Percentiles rank a stretch among this genome's conserved stretches.
phyloP scores from a whole-genome alignment of 2,113 vertebrate species.

The Chrysemys picta region DNA sequence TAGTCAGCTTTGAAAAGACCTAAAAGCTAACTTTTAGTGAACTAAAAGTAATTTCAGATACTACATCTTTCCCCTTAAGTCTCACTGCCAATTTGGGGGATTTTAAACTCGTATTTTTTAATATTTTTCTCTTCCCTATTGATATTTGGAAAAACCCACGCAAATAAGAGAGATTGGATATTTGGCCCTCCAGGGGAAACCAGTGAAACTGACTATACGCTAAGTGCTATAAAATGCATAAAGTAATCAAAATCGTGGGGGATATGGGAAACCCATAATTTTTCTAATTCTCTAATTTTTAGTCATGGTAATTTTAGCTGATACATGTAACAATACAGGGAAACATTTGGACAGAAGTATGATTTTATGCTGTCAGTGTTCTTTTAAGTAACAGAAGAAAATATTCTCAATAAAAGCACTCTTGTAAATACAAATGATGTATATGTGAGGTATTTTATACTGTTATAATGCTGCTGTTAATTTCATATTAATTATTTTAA shows the following conservation, averaged over 20 bases:
- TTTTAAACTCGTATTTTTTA: background rate
- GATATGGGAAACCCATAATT: background rate
- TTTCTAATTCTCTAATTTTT: background rate
- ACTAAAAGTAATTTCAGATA: background rate
- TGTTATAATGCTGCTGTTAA: background rate
- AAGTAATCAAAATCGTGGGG: background rate
- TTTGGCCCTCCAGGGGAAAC: background rate
- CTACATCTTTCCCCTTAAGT: background rate
- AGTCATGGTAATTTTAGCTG: background rate
- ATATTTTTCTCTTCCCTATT: background rate
- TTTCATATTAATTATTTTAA: background rate
- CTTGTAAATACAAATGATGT: accelerated
- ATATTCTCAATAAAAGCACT: background rate
- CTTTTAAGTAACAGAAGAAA: background rate
- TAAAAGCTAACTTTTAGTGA: background rate
- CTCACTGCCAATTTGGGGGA: background rate
- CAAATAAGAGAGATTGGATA: background rate
- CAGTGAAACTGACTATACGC: background rate
- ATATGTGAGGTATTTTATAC: background rate
- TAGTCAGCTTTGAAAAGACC: background rate
- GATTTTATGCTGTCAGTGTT: background rate
- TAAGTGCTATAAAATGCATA: background rate
- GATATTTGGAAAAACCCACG: background rate
- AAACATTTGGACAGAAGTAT: background rate
- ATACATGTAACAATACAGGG: background rate